Evolutionary conservation across 1,140 invertebrate species (phyloP), one percentile per base, ranked within the genome.

Genomic region (Hestina assimilis): DNA sequence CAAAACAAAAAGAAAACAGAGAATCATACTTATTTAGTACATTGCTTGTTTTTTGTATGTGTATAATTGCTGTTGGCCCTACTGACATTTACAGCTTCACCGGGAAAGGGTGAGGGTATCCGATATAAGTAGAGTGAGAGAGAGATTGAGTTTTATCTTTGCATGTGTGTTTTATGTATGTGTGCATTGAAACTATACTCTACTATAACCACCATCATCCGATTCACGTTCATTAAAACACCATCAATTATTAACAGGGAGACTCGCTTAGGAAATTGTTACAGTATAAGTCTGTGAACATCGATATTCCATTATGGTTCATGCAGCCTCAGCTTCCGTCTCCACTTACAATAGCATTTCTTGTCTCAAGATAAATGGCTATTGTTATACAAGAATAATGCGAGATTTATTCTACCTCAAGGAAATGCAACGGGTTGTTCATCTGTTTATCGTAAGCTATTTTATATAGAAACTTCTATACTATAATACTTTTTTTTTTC

Each of bases 301-400:
- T 42, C 21, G 40, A 42, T 42, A 42, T 42, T 42, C 21, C 40
- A 42, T 42, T 42, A 42, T 15, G 11, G 21, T 3, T 23, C 6
- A n/a, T 23, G n/a, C 15, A 42, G 9, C 20, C 1, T 2, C 7
- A 1, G 6, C 4, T 42, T 24, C 40, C 40, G 40, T 4, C 9
- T 21, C 21, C 40, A 23, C 21, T 42, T 24, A 42, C 33, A 38
- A 38, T 38, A 7, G 33, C 33, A 14, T 17, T 35, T 35, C 8
- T 28, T 28, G 4, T 35, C 9, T 38, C n/a, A n/a, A 19, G 33
- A 38, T 14, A 19, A 38, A 19, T 38, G 33, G 15, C 14, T 38
- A 4, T 8, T 8, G 7, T 38, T 38, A 17, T 38, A 17, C 33
- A n/a, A 19, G 33, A 3, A 11, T 38, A 38, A 28, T 28, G 24